Percentiles rank a stretch among this genome's conserved stretches.
phyloP scores from a whole-genome alignment of 53 echinoderm and acorn worm genomes.

The Antedon mediterranea region DNA sequence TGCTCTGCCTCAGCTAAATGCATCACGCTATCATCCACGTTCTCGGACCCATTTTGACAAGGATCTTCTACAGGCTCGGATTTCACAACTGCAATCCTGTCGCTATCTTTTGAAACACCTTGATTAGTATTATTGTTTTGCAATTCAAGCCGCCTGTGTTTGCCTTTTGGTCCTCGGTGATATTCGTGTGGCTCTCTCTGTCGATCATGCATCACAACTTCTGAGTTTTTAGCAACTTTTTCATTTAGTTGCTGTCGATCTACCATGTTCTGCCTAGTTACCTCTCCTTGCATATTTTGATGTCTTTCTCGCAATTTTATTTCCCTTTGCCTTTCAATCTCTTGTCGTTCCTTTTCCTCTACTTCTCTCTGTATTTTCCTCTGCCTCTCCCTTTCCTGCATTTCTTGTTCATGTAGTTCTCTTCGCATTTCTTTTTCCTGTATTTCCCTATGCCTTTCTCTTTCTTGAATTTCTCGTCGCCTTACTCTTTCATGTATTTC shows the following conservation, averaged over 20 bases:
- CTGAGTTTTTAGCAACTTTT: not conserved
- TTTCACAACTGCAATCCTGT: not conserved
- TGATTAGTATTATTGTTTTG: not conserved
- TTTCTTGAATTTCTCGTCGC: not conserved
- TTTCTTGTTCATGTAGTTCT: not conserved
- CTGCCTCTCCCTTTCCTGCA: not conserved
- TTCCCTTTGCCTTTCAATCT: not conserved
- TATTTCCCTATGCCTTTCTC: not conserved
- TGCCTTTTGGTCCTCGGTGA: not conserved
- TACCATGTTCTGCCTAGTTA: not conserved
- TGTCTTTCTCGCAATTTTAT: not conserved
- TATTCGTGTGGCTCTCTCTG: not conserved
- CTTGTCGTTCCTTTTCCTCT: not conserved
- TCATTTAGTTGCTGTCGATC: not conserved
- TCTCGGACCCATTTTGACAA: not conserved
- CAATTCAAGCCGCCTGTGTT: not conserved
- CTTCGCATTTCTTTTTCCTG: not conserved
- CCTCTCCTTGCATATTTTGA: not conserved
- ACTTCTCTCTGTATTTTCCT: not conserved
- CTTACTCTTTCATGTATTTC: not conserved
- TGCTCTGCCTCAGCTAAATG: not conserved
- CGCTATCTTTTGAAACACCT: not conserved
- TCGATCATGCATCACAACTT: not conserved
- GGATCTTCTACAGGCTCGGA: not conserved
- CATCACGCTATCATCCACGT: not conserved